A percentile compares a stretch with the other conserved stretches of the same genome.
Conservation (phyloP, 2,888 invertebrate species). For the Eupsilia transversa region DNA sequence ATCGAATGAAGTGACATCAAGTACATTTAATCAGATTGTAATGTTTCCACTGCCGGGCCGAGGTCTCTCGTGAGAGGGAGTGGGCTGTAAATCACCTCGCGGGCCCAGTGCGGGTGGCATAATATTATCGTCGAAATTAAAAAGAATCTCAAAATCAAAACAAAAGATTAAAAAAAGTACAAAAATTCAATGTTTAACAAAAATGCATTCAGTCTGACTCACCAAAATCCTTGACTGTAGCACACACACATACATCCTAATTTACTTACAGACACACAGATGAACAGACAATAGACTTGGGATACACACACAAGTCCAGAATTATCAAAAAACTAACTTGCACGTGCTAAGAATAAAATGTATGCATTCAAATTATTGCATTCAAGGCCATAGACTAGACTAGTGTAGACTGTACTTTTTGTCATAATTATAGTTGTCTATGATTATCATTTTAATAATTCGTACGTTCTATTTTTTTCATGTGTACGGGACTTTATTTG, state of each 20-base stretch:
- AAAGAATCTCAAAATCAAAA: conserved; percentile 10
- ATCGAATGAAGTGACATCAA: background rate
- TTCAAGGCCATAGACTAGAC: conserved; percentile 58
- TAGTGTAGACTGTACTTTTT: conserved; percentile 54
- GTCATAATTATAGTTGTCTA: conserved; percentile 43
- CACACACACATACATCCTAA: conserved; percentile 5
- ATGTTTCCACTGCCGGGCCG: background rate
- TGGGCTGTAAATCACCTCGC: background rate
- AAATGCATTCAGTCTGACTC: conserved; percentile 24
- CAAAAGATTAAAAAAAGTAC: background rate
- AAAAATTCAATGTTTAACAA: conserved; percentile 11
- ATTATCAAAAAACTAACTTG: conserved; percentile 29
- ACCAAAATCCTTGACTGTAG: conserved; percentile 36
- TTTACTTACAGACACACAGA: conserved; percentile 23
- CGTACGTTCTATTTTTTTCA: conserved; percentile 27
- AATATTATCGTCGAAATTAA: background rate
- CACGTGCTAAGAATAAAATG: conserved; percentile 37
- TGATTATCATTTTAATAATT: conserved; percentile 36
- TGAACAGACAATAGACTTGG: conserved; percentile 41
- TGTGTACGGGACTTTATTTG: conserved; percentile 29
- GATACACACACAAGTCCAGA: conserved; percentile 20
- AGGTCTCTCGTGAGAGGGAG: background rate
- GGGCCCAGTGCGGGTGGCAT: background rate
- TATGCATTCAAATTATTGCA: conserved; percentile 44
- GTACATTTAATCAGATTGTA: background rate